These are phyloP conservation scores for Alosa alosa DNA, from an alignment of 2,113 vertebrate genomes.

Conservation along the genomic window DNA sequence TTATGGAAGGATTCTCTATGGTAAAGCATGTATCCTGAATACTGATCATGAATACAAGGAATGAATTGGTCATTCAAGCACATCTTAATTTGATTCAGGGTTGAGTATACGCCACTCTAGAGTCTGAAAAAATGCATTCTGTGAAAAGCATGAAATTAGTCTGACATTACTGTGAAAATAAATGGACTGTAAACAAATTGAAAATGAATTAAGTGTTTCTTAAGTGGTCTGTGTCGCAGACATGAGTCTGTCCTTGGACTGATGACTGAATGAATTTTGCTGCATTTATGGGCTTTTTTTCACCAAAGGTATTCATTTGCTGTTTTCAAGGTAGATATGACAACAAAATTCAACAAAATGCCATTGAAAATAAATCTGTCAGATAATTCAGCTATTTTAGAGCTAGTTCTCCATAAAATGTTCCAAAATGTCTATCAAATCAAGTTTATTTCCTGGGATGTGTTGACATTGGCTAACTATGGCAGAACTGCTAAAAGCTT, in stretches of 20 bases:
- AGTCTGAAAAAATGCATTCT: background rate
- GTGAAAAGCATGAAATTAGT: background rate
- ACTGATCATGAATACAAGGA: background rate
- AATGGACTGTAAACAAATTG: slow-evolving; percentile 16
- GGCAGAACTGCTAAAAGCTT: background rate
- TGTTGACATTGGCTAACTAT: background rate
- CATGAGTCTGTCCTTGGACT: background rate
- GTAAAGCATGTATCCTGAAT: background rate
- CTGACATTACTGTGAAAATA: background rate
- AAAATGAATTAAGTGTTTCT: slow-evolving; percentile 1
- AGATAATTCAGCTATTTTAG: background rate
- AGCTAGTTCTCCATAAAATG: background rate
- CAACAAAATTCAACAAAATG: background rate
- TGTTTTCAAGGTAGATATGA: background rate
- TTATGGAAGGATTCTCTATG: background rate
- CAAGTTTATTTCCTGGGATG: background rate
- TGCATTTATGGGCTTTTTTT: background rate
- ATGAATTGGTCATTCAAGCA: slow-evolving; percentile 7
- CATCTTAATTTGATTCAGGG: slow-evolving; percentile 1
- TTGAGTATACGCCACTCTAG: background rate
- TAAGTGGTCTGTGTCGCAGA: background rate
- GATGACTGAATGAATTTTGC: background rate
- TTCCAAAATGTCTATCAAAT: background rate
- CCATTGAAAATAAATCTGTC: background rate
- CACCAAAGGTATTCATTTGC: background rate